Percentiles rank a stretch among this genome's conserved stretches.
Conservation (phyloP, 2,888 invertebrate genomes). For the Andrena praecox region DNA sequence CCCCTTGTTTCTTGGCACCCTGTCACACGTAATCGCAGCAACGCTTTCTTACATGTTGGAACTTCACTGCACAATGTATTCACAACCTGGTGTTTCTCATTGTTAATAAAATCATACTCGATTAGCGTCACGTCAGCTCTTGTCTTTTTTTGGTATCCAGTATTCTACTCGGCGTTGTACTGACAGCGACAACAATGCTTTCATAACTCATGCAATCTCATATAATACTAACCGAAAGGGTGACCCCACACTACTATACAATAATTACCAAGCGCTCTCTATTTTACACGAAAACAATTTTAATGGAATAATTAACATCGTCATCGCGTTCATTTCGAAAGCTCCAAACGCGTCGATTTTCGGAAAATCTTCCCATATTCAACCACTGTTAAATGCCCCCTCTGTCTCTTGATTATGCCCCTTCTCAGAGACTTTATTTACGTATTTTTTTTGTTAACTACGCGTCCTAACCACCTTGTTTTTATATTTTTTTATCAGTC, state of each 20-base stretch:
- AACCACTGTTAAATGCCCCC: not conserved
- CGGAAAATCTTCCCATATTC: constrained; percentile 6
- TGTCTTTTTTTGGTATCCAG: constrained; percentile 76
- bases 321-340: not conserved
- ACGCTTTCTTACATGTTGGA: constrained; percentile 39
- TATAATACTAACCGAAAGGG: constrained; percentile 68
- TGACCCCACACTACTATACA: constrained; percentile 42
- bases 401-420: not conserved
- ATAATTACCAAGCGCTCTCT: not conserved
- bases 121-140: constrained; percentile 41
- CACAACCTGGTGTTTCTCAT: constrained; percentile 45
- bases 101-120: constrained; percentile 41
- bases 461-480: not conserved
- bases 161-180: constrained; percentile 76
- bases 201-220: constrained; percentile 70
- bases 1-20: constrained; percentile 19
- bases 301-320: not conserved
- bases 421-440: not conserved
- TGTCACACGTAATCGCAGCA: constrained; percentile 41
- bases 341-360: not conserved
- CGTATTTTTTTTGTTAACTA: constrained; percentile 3
- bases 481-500: constrained; percentile 23
- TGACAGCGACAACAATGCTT: constrained; percentile 73
- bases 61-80: constrained; percentile 45
- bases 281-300: not conserved